These are phyloP conservation scores for Paramormyrops kingsleyae DNA, from an alignment of 2,113 vertebrate genomes.

Conservation along the genomic window DNA sequence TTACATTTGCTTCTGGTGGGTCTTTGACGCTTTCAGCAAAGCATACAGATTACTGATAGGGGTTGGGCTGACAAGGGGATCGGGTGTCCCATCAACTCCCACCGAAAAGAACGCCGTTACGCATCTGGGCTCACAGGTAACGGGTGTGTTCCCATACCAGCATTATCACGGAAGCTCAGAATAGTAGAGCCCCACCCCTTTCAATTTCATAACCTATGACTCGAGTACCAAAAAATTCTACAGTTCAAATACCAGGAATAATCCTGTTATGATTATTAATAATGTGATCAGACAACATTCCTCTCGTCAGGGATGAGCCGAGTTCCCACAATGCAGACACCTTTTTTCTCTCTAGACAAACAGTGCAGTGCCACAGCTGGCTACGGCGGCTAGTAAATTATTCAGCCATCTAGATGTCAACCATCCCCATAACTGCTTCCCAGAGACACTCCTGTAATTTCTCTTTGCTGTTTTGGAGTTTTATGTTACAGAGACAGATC, in stretches of 20 bases:
- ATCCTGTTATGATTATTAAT: background rate
- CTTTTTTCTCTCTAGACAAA: constrained; percentile 22
- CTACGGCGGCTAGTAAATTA: constrained; percentile 27
- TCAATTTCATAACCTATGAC: background rate
- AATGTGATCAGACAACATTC: background rate
- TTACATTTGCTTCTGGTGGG: background rate
- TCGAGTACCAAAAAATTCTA: background rate
- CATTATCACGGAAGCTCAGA: background rate
- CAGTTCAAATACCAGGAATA: background rate
- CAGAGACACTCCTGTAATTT: background rate
- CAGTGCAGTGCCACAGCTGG: background rate
- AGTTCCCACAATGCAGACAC: constrained; percentile 23
- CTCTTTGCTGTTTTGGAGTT: background rate
- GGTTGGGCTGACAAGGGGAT: background rate
- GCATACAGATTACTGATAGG: background rate
- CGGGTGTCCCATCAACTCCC: background rate
- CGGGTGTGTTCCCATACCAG: background rate
- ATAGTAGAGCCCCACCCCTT: background rate
- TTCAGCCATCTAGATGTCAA: constrained; percentile 25
- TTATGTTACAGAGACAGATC: constrained; percentile 35
- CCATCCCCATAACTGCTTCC: background rate
- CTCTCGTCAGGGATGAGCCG: background rate
- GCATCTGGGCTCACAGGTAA: background rate
- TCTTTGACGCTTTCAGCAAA: background rate
- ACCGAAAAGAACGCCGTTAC: background rate